Conservation (phyloP, 2,888 invertebrate genomes). For the Hydrotaea cyrtoneurina region DNA sequence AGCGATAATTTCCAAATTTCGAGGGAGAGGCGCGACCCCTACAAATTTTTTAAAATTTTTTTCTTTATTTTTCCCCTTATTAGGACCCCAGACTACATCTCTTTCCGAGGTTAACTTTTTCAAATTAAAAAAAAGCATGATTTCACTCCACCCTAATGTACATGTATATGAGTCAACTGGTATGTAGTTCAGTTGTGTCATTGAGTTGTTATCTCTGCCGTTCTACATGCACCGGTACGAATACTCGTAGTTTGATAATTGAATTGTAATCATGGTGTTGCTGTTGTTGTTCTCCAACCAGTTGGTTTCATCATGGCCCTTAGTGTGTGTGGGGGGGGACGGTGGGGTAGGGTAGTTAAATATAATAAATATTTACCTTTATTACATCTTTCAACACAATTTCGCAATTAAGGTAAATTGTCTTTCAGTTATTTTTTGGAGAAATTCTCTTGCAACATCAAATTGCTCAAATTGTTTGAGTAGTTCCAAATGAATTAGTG, state of each 20-base stretch:
- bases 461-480: neutral
- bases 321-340: no score
- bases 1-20: no score
- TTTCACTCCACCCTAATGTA: no score
- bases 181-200: neutral
- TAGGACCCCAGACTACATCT: no score
- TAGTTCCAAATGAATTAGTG: neutral
- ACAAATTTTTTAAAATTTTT: no score
- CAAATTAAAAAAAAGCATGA: no score
- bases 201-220: neutral
- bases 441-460: neutral
- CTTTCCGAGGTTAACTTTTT: no score
- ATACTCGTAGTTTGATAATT: neutral
- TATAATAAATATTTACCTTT: neutral
- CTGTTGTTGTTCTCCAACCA: neutral
- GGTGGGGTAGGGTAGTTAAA: no score
- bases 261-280: neutral
- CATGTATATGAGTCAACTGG: neutral
- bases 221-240: no score
- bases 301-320: neutral
- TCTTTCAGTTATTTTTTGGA: neutral
- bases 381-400: slow-evolving; percentile 2
- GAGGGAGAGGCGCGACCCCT: no score
- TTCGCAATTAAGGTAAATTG: neutral
- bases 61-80: no score